Percentiles rank a stretch among this genome's conserved stretches.
These are phyloP conservation scores for Pampusana beccarii DNA, from an alignment of 2,113 vertebrate species.

Conservation along the genomic window DNA sequence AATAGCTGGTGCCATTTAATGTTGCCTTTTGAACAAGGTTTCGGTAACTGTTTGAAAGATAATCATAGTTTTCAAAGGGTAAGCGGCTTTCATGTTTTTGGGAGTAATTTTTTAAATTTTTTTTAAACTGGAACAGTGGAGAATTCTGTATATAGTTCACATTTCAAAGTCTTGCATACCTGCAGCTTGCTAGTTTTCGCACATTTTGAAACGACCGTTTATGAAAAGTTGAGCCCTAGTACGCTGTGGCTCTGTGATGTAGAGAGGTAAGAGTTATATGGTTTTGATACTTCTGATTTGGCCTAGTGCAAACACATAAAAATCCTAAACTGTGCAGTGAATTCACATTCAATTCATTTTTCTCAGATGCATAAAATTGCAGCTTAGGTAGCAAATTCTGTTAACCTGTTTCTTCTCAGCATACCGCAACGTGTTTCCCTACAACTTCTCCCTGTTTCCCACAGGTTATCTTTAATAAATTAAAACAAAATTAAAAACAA, in stretches of 20 bases:
- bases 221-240: not conserved
- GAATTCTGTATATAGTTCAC: not conserved
- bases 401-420: not conserved
- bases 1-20: not conserved
- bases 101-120: not conserved
- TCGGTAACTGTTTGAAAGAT: not conserved
- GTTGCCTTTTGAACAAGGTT: not conserved
- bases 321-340: not conserved
- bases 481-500: too few species aligned
- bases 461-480: not conserved
- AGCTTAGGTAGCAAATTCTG: not conserved
- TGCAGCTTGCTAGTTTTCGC: not conserved
- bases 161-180: not conserved
- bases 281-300: not conserved
- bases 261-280: not conserved
- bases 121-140: not conserved
- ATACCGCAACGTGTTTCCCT: accelerated
- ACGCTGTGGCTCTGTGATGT: accelerated
- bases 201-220: not conserved
- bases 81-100: not conserved
- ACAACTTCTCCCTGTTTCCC: not conserved
- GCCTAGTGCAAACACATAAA: not conserved
- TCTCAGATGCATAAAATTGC: not conserved
- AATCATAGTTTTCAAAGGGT: not conserved
- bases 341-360: not conserved